Base-by-base conservation (phyloP, 2,797 vertebrate genomes). In the Apogon talboti region DNA sequence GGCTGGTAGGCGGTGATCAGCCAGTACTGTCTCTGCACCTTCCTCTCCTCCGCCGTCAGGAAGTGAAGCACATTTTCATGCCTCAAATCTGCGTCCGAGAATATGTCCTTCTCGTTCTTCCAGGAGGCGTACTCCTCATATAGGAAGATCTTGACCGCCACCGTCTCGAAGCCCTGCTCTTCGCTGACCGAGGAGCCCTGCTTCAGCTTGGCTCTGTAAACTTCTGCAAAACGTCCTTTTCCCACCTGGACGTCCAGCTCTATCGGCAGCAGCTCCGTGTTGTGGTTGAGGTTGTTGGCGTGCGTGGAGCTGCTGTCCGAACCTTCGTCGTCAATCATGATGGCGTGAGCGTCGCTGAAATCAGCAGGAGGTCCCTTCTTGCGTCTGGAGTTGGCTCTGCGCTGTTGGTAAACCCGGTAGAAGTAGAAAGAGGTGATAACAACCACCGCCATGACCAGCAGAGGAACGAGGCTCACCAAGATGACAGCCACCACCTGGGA, bases 261-360 rank as follows among this genome's bases (percentile, higher is more conserved):
- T n/a, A 99, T 97, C 71, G 98, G 98, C 67, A 99, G 93, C 71
- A 97, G 87, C 87, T 99, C 97, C 0, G 93, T 98, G 93, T 99
- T 99, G 92, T 99, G 97, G 89, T 99, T 99, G 77, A 99, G 95
- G 87, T 96, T 98, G 92, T 99, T 99, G 88, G 97, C 97, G 0
- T 93, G 96, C 0, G 96, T 96, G 48, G 97, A 98, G 91, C 96
- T 96, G 87, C 95, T 98, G 88, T 98, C 96, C 0, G 96, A 98
- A 7, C 93, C 95, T 55, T 96, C 94, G 0, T 97, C 95, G 0
- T 95, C 95, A 14, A 94, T 86, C 75, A 97, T 96, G 80, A 97
- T 97, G 76, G 95, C 93, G 1, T 81, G 95, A 46, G 76, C 92
- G 13, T 98, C 96, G 0, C 95, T 96, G 89, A 94, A 95, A 65